Evolutionary conservation across 2,113 vertebrate genomes (phyloP), one percentile per base, ranked within the genome.

Genomic region (Trematomus loennbergii): DNA sequence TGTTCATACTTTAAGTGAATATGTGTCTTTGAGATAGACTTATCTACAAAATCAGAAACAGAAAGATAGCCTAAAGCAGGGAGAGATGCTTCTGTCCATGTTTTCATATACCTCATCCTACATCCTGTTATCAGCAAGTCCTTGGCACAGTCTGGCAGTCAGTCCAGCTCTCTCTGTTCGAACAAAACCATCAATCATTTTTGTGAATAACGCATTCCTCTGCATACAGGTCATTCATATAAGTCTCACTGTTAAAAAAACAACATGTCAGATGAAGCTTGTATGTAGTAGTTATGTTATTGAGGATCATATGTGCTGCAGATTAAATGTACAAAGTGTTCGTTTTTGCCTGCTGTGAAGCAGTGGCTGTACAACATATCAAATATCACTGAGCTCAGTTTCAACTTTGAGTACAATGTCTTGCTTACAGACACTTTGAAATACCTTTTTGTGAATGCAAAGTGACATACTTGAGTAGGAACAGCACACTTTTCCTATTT

Each of bases 251-350:
- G 16, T 13, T 10, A 25, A 61, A 59, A 29, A 65, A 40, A 33
- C 57, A 60, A 58, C 29, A 12, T 60, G 50, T 29, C 49, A 74
- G 1, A 53, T 43, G n/a, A 40, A 29, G 4, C 48, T 12, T 2
- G 6, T 40, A 8, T 54, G 20, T 17, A n/a, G 33, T 13, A 22
- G 15, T 48, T 25, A 66, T 10, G 40, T 29, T 62, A 17, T 36
- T 29, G 3, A 18, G 10, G 25, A 13, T 58, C 22, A 61, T 3
- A 43, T 62, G 11, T 5, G 16, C 45, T 3, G 3, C 61, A 69
- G 20, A 77, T 45, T 71, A 48, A 49, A 20, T 59, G 29, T 64
- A 36, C 58, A 72, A 43, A 72, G 18, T 40, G 55, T 73, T 78
- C 67, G 43, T 40, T 61, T 52, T 60, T 77, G 13, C 33, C 22